Evolutionary conservation across 1,140 invertebrate genomes (phyloP).

Genomic region (Apis mellifera): Amel_HAv3.1 CM009936.2:5547501-5548000

Average conservation of each 20-base stretch:
- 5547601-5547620: background rate
- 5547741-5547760: constrained; percentile 63
- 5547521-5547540: too few species aligned
- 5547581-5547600: too few species aligned
- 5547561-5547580: background rate
- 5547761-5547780: constrained; percentile 24
- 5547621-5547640: background rate
- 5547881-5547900: constrained; percentile 50
- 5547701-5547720: constrained; percentile 28
- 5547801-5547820: constrained; percentile 70
- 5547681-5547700: background rate
- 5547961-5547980: background rate
- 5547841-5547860: constrained; percentile 65
- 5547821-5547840: constrained; percentile 57
- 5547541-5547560: background rate
- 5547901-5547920: background rate
- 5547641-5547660: too few species aligned
- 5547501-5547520: constrained; percentile 9
- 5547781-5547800: constrained; percentile 36
- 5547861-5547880: constrained; percentile 34
- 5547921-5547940: constrained; percentile 21
- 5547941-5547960: background rate
- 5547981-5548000: background rate
- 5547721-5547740: constrained; percentile 52
- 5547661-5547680: background rate